Conservation (phyloP, 2,113 vertebrate genomes). For the Pelusios castaneus region DNA sequence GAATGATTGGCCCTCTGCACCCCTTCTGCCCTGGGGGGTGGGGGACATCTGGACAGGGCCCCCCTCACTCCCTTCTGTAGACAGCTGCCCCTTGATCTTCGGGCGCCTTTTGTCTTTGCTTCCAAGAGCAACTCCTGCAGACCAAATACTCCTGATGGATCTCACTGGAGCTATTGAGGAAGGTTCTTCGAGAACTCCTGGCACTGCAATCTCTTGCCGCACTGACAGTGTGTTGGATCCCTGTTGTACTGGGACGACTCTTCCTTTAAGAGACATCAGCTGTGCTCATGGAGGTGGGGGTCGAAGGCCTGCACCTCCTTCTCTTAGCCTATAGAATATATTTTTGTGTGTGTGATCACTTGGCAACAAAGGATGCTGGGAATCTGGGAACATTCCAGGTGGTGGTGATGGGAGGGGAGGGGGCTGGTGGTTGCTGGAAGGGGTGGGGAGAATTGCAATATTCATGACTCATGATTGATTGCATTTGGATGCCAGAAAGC, state of each 20-base stretch:
- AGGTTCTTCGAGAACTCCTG: constrained; percentile 42
- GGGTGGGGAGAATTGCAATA: neutral
- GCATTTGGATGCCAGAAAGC: neutral
- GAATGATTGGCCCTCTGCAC: constrained; percentile 36
- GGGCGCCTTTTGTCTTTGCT: constrained; percentile 7
- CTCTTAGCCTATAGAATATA: constrained; percentile 61
- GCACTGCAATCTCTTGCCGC: neutral
- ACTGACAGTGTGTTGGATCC: constrained; percentile 42
- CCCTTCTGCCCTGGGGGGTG: neutral
- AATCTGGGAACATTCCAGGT: constrained; percentile 45
- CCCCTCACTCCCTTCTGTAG: neutral
- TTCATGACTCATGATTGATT: neutral
- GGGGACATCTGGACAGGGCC: neutral
- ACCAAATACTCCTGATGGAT: constrained; percentile 48
- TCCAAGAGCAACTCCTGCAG: constrained; percentile 62
- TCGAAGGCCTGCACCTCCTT: neutral
- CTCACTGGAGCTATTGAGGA: neutral
- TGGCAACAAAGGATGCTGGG: constrained; percentile 45
- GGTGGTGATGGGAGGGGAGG: neutral
- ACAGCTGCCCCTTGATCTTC: neutral
- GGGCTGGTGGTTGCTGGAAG: neutral
- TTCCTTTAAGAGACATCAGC: constrained; percentile 12
- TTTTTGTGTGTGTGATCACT: constrained; percentile 54
- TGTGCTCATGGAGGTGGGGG: constrained; percentile 29
- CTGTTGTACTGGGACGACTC: constrained; percentile 55